A percentile compares a stretch with the other conserved stretches of the same genome.
Conservation (phyloP, 2,888 invertebrate species). For the Pterostichus madidus region DNA sequence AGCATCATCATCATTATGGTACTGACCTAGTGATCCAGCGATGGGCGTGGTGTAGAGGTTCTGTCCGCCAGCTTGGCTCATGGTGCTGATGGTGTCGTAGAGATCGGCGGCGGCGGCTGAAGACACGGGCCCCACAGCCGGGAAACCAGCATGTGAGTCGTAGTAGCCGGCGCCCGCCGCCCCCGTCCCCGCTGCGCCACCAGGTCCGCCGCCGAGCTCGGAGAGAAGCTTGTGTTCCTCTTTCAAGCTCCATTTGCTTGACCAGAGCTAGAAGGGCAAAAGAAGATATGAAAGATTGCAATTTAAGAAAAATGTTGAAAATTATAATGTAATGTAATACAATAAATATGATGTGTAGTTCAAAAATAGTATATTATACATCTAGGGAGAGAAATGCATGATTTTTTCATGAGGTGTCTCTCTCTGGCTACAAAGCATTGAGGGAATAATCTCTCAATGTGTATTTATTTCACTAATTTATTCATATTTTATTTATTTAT, state of each 20-base stretch:
- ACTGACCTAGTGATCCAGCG: slow-evolving; percentile 84
- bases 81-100: slow-evolving; percentile 86
- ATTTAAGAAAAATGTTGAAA: no score
- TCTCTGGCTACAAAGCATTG: no score
- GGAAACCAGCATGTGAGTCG: slow-evolving; percentile 80
- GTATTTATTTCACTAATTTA: no score
- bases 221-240: slow-evolving; percentile 93
- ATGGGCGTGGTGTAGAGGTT: slow-evolving; percentile 87
- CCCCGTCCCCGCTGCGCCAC: slow-evolving; percentile 76
- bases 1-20: slow-evolving; percentile 5
- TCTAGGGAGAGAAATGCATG: no score
- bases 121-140: slow-evolving; percentile 77
- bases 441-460: no score
- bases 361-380: no score
- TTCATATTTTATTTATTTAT: no score
- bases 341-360: no score
- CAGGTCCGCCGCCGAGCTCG: slow-evolving; percentile 85
- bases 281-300: no score
- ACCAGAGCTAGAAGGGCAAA: slow-evolving; percentile 90
- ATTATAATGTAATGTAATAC: no score
- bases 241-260: slow-evolving; percentile 94
- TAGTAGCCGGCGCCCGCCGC: slow-evolving; percentile 77
- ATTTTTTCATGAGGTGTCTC: no score
- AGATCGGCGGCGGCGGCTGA: slow-evolving; percentile 79
- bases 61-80: slow-evolving; percentile 85